Evolutionary conservation across 92 coral and sea anemone genomes (phyloP).

Genomic region (Zoanthus gigantus): DNA sequence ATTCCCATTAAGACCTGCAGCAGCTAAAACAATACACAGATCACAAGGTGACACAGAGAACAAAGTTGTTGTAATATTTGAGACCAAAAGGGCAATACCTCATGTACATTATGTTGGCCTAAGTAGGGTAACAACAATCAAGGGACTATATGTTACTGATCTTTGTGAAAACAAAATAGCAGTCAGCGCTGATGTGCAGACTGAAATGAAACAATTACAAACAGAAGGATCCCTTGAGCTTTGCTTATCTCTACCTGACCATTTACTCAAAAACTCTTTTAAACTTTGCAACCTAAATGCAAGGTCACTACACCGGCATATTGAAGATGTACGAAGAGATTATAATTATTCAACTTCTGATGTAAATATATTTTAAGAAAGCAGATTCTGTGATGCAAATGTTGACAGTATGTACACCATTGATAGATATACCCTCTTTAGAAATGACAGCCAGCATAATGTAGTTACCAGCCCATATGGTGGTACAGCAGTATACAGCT

Average conservation of each 20-base stretch:
- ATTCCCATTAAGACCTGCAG: not conserved
- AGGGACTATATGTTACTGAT: constrained; percentile 12
- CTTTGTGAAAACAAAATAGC: constrained; percentile 38
- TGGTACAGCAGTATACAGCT: constrained; percentile 63
- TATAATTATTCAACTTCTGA: too few relatives aligned
- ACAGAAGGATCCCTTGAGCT: constrained; percentile 14
- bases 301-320: too few relatives aligned
- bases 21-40: too few relatives aligned
- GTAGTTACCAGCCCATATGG: constrained; percentile 37
- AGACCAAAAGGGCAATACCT: constrained; percentile 53
- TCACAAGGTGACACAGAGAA: constrained; percentile 1
- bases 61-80: constrained; percentile 58
- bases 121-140: not conserved
- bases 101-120: constrained; percentile 42
- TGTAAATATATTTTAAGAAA: constrained; percentile 53
- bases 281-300: too few relatives aligned
- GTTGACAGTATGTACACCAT: constrained; percentile 43
- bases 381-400: constrained; percentile 29
- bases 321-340: too few relatives aligned
- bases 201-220: constrained; percentile 45
- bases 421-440: constrained; percentile 45
- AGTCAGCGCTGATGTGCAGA: constrained; percentile 34
- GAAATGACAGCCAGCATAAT: constrained; percentile 16
- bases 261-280: too few relatives aligned
- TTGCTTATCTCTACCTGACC: too few relatives aligned